These are phyloP conservation scores for Melanogrammus aeglefinus DNA, from an alignment of 2,797 vertebrate genomes.

Conservation along the genomic window DNA sequence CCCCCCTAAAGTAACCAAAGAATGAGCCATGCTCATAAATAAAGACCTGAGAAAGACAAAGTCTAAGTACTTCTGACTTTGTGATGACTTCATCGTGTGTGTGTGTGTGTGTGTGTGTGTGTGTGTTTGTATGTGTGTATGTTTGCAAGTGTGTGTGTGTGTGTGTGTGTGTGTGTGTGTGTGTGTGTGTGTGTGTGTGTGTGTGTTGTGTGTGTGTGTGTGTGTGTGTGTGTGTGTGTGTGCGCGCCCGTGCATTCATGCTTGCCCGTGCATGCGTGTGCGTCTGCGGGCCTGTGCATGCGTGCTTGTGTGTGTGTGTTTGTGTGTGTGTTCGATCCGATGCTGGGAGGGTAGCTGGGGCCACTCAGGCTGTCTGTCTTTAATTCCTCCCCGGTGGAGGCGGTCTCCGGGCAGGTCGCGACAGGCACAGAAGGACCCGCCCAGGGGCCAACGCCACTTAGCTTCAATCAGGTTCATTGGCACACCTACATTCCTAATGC, in stretches of 20 bases:
- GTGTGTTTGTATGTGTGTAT: no score
- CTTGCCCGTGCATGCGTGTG: no score
- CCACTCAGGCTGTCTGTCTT: slow-evolving; percentile 49
- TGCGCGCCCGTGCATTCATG: no score
- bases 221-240: no score
- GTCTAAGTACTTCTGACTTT: not conserved
- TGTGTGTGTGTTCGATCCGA: not conserved
- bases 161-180: no score
- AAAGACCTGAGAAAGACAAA: not conserved
- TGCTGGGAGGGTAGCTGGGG: slow-evolving; percentile 19
- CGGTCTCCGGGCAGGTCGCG: slow-evolving; percentile 71
- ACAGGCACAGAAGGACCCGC: slow-evolving; percentile 63
- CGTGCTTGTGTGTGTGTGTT: no score
- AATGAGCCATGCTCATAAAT: not conserved
- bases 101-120: not conserved
- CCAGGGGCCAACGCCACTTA: slow-evolving; percentile 64
- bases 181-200: no score
- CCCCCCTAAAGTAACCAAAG: not conserved
- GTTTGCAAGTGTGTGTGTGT: not conserved
- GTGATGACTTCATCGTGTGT: not conserved
- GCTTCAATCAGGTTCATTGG: slow-evolving; percentile 51
- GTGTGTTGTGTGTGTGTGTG: no score
- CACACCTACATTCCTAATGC: slow-evolving; percentile 76
- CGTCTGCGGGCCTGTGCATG: no score
- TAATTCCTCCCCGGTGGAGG: slow-evolving; percentile 44